Conservation (phyloP, 2,113 vertebrate species). For the Pseudolaguvia tuberculata region DNA sequence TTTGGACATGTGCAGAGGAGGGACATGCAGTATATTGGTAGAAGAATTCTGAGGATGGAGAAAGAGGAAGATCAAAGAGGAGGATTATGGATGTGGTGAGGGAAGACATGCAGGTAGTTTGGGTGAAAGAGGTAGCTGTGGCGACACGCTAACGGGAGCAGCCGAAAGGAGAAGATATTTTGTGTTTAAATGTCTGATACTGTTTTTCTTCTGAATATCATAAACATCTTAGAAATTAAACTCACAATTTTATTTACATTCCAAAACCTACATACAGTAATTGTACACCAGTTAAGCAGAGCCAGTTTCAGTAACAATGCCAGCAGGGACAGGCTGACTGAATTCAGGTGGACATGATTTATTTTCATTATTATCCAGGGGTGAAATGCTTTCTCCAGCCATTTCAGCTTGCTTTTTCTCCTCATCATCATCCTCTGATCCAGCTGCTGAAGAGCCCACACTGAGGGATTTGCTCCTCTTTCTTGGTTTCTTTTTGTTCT, state of each 20-base stretch:
- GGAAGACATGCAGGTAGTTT: too few relatives aligned
- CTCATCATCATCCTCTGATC: constrained; percentile 38
- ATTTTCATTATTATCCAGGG: neutral
- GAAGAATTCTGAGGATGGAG: too few relatives aligned
- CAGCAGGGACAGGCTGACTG: neutral
- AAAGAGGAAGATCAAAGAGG: too few relatives aligned
- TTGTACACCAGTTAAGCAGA: neutral
- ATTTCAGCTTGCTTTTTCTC: neutral
- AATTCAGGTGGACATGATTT: neutral
- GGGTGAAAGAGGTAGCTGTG: too few relatives aligned
- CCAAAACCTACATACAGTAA: neutral
- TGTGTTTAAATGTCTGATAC: too few relatives aligned
- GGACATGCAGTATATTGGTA: too few relatives aligned
- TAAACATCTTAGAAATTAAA: neutral
- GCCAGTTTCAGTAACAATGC: neutral
- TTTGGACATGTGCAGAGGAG: too few relatives aligned
- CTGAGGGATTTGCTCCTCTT: constrained; percentile 48
- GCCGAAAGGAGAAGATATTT: too few relatives aligned
- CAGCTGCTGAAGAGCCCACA: constrained; percentile 55
- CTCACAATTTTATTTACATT: constrained; percentile 7
- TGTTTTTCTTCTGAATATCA: too few relatives aligned
- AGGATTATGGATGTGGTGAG: too few relatives aligned
- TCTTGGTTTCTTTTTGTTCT: constrained; percentile 66
- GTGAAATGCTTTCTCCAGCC: neutral
- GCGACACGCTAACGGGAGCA: too few relatives aligned